Conservation (phyloP, 2,797 vertebrate genomes). For the Champsocephalus gunnari region DNA sequence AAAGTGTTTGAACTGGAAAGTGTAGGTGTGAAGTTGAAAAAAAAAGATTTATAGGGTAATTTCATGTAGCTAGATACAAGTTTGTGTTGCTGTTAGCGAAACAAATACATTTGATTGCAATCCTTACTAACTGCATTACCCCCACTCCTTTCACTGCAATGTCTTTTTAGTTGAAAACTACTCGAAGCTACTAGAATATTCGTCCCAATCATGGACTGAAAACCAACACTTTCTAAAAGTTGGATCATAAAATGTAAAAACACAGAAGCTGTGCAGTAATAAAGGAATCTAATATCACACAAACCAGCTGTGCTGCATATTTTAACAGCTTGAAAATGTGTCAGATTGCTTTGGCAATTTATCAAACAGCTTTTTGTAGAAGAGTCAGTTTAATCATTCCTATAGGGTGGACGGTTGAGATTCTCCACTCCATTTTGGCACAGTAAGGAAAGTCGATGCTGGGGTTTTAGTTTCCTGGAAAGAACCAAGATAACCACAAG, state of each 20-base stretch:
- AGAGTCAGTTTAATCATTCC: constrained; percentile 24
- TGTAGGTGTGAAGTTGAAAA: constrained; percentile 6
- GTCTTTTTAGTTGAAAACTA: background rate
- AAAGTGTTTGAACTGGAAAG: constrained; percentile 9
- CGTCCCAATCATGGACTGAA: background rate
- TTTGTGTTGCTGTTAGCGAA: background rate
- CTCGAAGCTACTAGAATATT: background rate
- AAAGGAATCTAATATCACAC: constrained; percentile 14
- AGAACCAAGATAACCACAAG: constrained; percentile 17
- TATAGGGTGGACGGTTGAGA: constrained; percentile 7
- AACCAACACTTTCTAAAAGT: constrained; percentile 6
- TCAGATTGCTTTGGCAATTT: constrained; percentile 27
- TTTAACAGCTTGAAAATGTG: constrained; percentile 20
- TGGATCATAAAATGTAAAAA: constrained; percentile 22
- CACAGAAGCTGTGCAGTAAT: constrained; percentile 10
- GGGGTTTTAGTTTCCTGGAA: background rate
- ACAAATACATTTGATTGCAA: constrained; percentile 18
- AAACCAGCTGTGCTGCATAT: constrained; percentile 28
- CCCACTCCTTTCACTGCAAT: background rate
- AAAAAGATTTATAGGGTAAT: background rate
- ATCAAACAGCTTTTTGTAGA: constrained; percentile 33
- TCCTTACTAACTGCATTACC: background rate
- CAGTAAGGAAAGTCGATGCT: background rate
- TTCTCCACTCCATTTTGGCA: constrained; percentile 19
- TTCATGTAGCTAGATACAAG: constrained; percentile 5